Evolutionary conservation across 2,797 vertebrate species (phyloP).

Genomic region (Labeo calbasu): DNA sequence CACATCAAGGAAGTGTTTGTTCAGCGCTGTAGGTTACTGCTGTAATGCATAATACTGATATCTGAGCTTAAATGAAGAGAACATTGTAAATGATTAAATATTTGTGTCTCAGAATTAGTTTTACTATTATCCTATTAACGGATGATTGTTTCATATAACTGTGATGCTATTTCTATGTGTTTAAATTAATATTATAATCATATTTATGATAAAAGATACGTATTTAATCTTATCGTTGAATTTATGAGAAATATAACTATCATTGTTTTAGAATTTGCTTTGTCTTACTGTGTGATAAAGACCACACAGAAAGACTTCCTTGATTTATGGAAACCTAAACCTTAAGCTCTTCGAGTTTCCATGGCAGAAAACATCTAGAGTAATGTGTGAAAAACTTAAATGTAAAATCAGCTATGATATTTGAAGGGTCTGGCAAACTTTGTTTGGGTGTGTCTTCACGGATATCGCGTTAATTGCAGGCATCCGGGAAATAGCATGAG

Average conservation of each 20-base stretch:
- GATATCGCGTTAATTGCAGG: constrained; percentile 68
- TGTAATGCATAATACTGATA: not conserved
- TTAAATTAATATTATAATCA: not conserved
- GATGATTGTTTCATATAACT: not conserved
- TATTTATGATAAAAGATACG: not conserved
- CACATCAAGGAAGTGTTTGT: not conserved
- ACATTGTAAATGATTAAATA: not conserved
- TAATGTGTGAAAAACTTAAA: not conserved
- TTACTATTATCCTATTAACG: not conserved
- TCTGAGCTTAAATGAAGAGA: not conserved
- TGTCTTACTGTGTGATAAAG: not conserved
- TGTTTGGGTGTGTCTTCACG: constrained; percentile 57
- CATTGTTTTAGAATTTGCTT: not conserved
- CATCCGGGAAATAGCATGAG: constrained; percentile 69
- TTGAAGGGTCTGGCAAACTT: constrained; percentile 24
- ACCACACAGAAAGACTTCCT: not conserved
- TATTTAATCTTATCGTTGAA: constrained; percentile 1
- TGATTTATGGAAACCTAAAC: not conserved
- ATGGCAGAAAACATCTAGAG: not conserved
- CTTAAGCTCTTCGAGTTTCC: not conserved
- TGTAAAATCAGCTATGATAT: constrained; percentile 17
- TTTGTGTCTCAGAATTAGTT: not conserved
- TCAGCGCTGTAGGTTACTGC: not conserved
- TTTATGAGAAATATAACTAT: not conserved
- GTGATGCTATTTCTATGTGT: not conserved